Conservation (phyloP, 2,797 vertebrate species). For the Zalophus californianus region DNA sequence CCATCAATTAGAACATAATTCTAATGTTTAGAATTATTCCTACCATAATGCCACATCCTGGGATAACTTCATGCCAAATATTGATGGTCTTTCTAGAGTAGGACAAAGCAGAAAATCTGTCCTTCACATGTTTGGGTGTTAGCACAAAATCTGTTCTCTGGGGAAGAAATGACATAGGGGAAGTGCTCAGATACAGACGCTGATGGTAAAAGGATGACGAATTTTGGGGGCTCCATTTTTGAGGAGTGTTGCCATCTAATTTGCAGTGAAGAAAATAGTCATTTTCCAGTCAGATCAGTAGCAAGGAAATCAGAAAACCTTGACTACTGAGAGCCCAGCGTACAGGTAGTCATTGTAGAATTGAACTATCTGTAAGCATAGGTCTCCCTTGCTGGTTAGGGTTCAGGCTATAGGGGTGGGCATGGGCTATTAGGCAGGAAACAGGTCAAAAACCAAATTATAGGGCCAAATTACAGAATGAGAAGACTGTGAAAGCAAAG, state of each 20-base stretch:
- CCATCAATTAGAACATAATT: background rate
- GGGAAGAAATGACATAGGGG: background rate
- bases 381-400: background rate
- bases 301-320: background rate
- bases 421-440: background rate
- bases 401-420: background rate
- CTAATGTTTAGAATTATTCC: background rate
- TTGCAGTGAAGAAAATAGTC: background rate
- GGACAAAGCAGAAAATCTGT: background rate
- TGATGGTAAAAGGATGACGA: background rate
- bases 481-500: background rate
- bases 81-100: background rate
- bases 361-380: background rate
- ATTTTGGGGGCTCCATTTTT: background rate
- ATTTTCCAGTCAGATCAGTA: background rate
- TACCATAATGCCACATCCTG: background rate
- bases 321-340: background rate
- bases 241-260: background rate
- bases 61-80: background rate
- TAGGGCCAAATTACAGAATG: background rate
- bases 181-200: background rate
- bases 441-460: conserved; percentile 17
- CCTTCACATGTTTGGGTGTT: background rate
- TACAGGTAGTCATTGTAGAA: background rate
- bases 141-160: background rate